Evolutionary conservation across 2,888 invertebrate species (phyloP).

Genomic region (Schizotus pectinicornis): DNA sequence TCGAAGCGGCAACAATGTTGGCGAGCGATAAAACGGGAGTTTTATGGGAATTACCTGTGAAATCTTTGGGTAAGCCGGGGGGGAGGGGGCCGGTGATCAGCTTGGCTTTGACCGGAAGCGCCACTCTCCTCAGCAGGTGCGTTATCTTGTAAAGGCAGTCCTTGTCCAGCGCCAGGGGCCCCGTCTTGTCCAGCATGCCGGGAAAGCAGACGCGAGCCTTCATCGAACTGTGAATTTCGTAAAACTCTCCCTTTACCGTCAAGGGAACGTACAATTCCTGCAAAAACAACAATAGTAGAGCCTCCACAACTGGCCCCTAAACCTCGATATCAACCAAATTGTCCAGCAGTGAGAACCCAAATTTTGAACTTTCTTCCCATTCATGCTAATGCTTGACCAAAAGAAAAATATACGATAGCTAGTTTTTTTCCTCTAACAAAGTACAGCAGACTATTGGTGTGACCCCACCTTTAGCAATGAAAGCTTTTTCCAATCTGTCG

Average conservation of each 20-base stretch:
- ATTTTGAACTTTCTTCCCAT: too few relatives aligned
- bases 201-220: slow-evolving; percentile 64
- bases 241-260: slow-evolving; percentile 77
- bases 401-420: too few relatives aligned
- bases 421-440: too few relatives aligned
- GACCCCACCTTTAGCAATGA: too few relatives aligned
- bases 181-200: slow-evolving; percentile 62
- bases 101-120: slow-evolving; percentile 65
- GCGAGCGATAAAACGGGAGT: too few relatives aligned
- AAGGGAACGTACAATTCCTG: slow-evolving; percentile 77
- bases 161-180: slow-evolving; percentile 60
- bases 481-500: too few relatives aligned
- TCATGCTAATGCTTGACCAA: too few relatives aligned
- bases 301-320: too few relatives aligned
- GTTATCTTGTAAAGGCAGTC: slow-evolving; percentile 60
- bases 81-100: slow-evolving; percentile 67
- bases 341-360: too few relatives aligned
- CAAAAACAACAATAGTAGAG: slow-evolving; percentile 39
- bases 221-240: slow-evolving; percentile 68
- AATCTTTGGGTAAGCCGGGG: slow-evolving; percentile 66
- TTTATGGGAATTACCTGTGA: slow-evolving; percentile 61
- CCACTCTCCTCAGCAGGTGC: slow-evolving; percentile 65
- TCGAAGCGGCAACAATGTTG: background rate
- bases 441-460: too few relatives aligned
- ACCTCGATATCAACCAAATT: too few relatives aligned